Base-by-base conservation (phyloP, 1,140 invertebrate genomes). In the Rhynchophorus ferrugineus region DNA sequence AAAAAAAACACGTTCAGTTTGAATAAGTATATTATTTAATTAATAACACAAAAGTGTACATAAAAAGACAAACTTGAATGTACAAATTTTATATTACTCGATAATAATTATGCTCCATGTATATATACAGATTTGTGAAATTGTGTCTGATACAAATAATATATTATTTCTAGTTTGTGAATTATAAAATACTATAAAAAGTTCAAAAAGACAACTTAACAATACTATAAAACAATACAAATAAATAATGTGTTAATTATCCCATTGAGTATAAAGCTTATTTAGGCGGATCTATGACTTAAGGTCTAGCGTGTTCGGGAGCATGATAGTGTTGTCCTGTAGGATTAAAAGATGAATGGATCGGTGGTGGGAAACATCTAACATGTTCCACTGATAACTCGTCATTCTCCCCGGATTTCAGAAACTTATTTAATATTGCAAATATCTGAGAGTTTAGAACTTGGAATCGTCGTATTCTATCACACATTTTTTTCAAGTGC, bases 401-500 rank as follows among this genome's bases (percentile, higher is more conserved):
- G 65, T 92, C 85, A 50, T 81, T 81, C 61, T 91, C 89, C 53
- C 83, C 82, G 20, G 84, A 84, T 66, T 90, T 91, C 24, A 98
- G 75, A 74, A 95, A 97, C 70, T 98, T 96, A 71, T 95, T 94
- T 20, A 99, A 77, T 35, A 95, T 89, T 14, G 94, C 90, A 75
- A 99, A 98, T 52, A 99, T 97, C 75, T 99, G 95, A 39, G 92
- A 96, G 74, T 99, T 99, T 35, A 98, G 75, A 50, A 98, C 93
- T 77, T 99, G 95, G 73, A 98, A 98, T 48, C 95, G 82, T 44
- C 95, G 79, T 61, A 99, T 96, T 57, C 96, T 80, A 72, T 99
- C 95, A 39, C 97, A 93, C 91, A 99, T 96, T 49, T 88, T 79
- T 66, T 96, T 96, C 58, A 99, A 74, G 61, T 89, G 87, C 93